Percentiles rank a stretch among this genome's conserved stretches.
Evolutionary conservation across 37 sponge, comb jelly and placozoan species (phyloP).

Genomic region (Petrosia ficiformis): DNA sequence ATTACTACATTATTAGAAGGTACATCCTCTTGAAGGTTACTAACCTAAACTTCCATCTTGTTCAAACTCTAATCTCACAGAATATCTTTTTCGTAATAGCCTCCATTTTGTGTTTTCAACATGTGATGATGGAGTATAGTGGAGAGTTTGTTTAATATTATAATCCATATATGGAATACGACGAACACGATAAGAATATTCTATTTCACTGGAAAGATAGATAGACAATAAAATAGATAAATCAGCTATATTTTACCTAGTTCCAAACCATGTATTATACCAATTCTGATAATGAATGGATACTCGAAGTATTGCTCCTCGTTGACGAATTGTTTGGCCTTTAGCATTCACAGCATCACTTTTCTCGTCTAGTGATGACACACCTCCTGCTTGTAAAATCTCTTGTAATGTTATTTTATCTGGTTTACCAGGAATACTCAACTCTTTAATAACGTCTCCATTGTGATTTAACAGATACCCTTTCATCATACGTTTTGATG

Average conservation of each 20-base stretch:
- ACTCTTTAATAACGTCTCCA: constrained; percentile 35
- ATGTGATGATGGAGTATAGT: constrained; percentile 9
- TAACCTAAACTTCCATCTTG: constrained; percentile 75
- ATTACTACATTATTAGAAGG: too few species aligned
- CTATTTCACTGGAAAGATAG: constrained; percentile 36
- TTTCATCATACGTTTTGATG: constrained; percentile 65
- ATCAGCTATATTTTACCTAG: constrained; percentile 29
- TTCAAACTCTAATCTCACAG: constrained; percentile 67
- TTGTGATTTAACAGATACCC: constrained; percentile 52
- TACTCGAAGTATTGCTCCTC: constrained; percentile 73
- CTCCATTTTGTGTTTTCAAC: constrained; percentile 24
- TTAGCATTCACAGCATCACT: constrained; percentile 68
- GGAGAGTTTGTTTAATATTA: constrained; percentile 49
- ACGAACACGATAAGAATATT: constrained; percentile 60
- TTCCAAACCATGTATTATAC: constrained; percentile 61
- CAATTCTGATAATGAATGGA: constrained; percentile 78
- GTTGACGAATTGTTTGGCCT: constrained; percentile 57
- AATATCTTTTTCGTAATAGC: constrained; percentile 70
- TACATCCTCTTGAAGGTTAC: neutral
- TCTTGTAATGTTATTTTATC: constrained; percentile 72
- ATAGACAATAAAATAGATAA: constrained; percentile 11
- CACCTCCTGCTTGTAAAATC: constrained; percentile 70
- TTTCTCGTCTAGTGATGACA: constrained; percentile 55
- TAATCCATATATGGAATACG: constrained; percentile 67
- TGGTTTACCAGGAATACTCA: constrained; percentile 52